Base-by-base conservation (phyloP, 2,888 invertebrate species). In the Athrips mouffetella region DNA sequence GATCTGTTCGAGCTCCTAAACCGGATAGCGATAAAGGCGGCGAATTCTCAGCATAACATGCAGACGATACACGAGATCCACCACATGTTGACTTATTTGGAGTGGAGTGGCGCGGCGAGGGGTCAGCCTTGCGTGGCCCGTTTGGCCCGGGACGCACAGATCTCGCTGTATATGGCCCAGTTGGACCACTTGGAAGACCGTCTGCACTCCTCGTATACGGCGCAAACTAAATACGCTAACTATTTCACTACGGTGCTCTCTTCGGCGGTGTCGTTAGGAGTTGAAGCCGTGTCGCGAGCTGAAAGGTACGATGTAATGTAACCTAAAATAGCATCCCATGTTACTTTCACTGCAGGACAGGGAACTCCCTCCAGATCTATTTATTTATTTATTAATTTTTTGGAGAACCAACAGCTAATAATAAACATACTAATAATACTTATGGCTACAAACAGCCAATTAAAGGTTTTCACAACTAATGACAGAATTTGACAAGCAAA, bases 41-140 rank as follows among this genome's bases (percentile, higher is more conserved):
- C 83, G 2, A 55, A 62, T 8, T 51, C 65, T 1, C 78, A 70
- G 30, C 76, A 80, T 35, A 68, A 67, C 53, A 73, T 76, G 70
- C 86, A 85, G 76, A 77, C 80, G 23, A 73, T 91, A 37, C 73
- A 83, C 20, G 92, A 92, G 59, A 73, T 92, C 27, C 90, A 92
- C 67, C 75, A 90, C 59, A 81, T 90, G 68, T 73, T 92, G 55
- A 85, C 89, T 48, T 91, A 89, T 70, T 71, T 90, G 51, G 80
- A 80, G 61, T 6, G 49, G 52, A 49, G 48, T 40, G 55, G 49
- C 10, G 65, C 65, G 37, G 83, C 79, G 56, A 63, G 67, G 56
- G 65, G 66, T 37, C 65, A 70, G 49, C 78, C 80, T 47, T 76
- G 72, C 1, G 61, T 62, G 39, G 62, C 75, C 79, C 39, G 65